Evolutionary conservation across 2,888 invertebrate species (phyloP).

Genomic region (Apodemia mormo): DNA sequence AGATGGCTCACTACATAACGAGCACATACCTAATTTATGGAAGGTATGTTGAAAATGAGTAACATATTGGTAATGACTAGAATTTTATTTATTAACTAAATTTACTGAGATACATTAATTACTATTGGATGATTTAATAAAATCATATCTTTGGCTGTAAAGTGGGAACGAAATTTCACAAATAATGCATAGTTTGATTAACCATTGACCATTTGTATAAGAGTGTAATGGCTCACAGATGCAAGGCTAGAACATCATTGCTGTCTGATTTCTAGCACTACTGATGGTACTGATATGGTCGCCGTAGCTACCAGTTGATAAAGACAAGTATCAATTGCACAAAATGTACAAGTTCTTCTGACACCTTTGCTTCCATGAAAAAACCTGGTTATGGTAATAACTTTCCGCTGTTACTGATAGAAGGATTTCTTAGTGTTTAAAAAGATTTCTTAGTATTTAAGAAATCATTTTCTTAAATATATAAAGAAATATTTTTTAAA

Average conservation of each 20-base stretch:
- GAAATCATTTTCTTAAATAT: no score
- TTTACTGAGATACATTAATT: background rate
- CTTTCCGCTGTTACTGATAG: no score
- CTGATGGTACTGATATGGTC: constrained; percentile 22
- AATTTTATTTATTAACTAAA: constrained; percentile 12
- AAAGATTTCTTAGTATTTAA: no score
- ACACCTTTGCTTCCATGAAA: constrained; percentile 18
- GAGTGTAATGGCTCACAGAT: constrained; percentile 15
- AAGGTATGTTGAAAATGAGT: constrained; percentile 7
- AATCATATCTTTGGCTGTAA: constrained; percentile 7
- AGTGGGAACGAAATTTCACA: constrained; percentile 10
- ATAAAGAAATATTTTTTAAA: no score
- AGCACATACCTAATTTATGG: background rate
- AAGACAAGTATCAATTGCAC: constrained; percentile 14
- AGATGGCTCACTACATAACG: background rate
- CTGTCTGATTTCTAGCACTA: constrained; percentile 21
- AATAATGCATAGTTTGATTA: constrained; percentile 1
- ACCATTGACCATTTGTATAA: constrained; percentile 20
- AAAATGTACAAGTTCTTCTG: constrained; percentile 23
- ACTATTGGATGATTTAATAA: constrained; percentile 6
- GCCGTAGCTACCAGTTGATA: constrained; percentile 21
- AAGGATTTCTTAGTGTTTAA: no score
- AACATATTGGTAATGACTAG: constrained; percentile 9
- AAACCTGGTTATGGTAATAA: no score
- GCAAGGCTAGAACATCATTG: constrained; percentile 18